Evolutionary conservation across 2,888 invertebrate genomes (phyloP).

Genomic region (Tricholauxania praeusta): DNA sequence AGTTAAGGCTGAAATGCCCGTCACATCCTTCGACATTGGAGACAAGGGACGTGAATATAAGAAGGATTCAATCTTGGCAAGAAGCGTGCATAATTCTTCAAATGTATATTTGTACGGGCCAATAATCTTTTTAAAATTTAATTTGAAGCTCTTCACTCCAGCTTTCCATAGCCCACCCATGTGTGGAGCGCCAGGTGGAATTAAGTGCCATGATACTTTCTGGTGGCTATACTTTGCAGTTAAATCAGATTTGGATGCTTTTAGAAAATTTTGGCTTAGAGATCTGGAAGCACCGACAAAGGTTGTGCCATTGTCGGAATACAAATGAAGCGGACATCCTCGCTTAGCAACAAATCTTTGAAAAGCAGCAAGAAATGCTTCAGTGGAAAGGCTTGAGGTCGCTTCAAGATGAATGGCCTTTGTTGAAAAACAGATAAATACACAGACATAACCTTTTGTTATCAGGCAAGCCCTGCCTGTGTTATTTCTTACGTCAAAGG

Average conservation of each 20-base stretch:
- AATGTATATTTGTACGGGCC: background rate
- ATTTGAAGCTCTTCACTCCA: no score
- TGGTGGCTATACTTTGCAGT: no score
- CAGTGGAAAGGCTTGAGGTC: slow-evolving; percentile 31
- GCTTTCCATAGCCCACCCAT: no score
- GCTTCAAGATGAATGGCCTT: slow-evolving; percentile 36
- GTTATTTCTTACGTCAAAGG: slow-evolving; percentile 31
- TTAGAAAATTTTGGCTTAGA: slow-evolving; percentile 28
- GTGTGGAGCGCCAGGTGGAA: no score
- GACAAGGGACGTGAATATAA: no score
- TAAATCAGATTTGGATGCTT: no score
- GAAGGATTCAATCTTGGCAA: no score
- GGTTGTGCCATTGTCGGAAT: slow-evolving; percentile 42
- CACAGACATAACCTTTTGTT: slow-evolving; percentile 36
- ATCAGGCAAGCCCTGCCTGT: slow-evolving; percentile 24
- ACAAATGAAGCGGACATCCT: slow-evolving; percentile 34
- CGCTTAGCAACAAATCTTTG: slow-evolving; percentile 40
- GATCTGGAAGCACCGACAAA: slow-evolving; percentile 40
- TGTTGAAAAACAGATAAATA: slow-evolving; percentile 43
- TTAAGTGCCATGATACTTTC: no score
- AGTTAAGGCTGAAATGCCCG: no score
- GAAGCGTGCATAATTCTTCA: no score
- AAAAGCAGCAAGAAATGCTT: slow-evolving; percentile 39
- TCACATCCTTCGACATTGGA: no score
- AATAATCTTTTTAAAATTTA: slow-evolving; percentile 1